Base-by-base conservation (phyloP, 2,113 vertebrate species). In the Myrmophylax atrothorax region DNA sequence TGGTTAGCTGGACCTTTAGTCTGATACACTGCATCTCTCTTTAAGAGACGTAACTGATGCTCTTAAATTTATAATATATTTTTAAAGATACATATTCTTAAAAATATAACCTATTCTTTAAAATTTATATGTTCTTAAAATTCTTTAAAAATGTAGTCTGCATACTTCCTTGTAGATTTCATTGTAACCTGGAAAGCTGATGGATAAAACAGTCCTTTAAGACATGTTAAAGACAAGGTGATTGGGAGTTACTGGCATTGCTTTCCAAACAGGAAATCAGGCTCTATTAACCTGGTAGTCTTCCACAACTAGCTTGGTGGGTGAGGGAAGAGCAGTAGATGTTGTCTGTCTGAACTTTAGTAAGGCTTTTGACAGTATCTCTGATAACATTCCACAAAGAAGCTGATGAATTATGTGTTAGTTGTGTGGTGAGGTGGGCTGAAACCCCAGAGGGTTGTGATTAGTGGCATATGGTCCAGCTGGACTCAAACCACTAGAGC, bases 361-460 rank as follows among this genome's bases (percentile, higher is more conserved):
- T 31, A 55, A 63, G 28, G 38, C 35, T 82, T 77, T 84, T 84
- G 15, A 58, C 37, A 6, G 73, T n/a, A 5, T 16, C 52, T 89
- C 72, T 53, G 58, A 8, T 62, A 47, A 23, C 46, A 72, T 53
- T 73, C 25, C 35, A 17, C 49, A 55, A 88, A 46, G 19, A 53
- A 76, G 55, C 19, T 67, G 52, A 47, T 0, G 0, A 69, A 42
- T 14, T 49, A 5, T 7, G 6, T n/a, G 11, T 68, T 77, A 33
- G n/a, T 55, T 79, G 35, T 50, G 44, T 7, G 19, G n/a, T 53
- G 62, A 58, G n/a, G 72, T 17, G 28, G 58, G 29, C 5, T 67
- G 67, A 73, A 91, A 84, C 59, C 33, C 55, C 23, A 9, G 35
- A 67, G 42, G 28, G 16, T 23, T 84, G 28, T 24, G 33, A 37